These are phyloP conservation scores for Myioborus miniatus DNA, from an alignment of 2,797 vertebrate species.

Conservation along the genomic window DNA sequence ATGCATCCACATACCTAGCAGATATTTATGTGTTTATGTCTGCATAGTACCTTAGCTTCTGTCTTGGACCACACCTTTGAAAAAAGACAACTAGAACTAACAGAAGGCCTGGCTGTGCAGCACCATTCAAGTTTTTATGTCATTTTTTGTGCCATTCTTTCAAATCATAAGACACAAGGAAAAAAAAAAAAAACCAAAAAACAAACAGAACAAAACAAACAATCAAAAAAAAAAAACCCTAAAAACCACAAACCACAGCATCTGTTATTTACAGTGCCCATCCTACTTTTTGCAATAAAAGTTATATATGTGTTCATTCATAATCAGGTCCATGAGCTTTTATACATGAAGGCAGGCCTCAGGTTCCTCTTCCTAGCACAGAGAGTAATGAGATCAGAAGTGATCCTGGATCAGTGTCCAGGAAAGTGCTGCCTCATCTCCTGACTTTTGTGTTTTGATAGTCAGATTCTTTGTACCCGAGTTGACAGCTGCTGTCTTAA, in stretches of 20 bases:
- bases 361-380: neutral
- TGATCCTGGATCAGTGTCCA: neutral
- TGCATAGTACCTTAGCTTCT: neutral
- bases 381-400: neutral
- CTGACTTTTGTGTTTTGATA: neutral
- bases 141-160: neutral
- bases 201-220: no score
- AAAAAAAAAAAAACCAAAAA: no score
- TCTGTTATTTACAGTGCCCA: neutral
- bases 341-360: neutral
- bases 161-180: neutral
- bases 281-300: neutral
- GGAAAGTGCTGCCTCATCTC: neutral
- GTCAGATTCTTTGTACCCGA: neutral
- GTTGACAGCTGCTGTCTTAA: neutral
- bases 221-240: neutral
- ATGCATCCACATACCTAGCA: neutral
- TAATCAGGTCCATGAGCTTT: neutral
- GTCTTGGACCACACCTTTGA: neutral
- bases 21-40: neutral
- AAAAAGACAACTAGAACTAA: neutral
- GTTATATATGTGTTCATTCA: neutral
- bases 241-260: neutral
- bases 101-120: neutral
- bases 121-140: neutral